These are phyloP conservation scores for Haliclystus octoradiatus DNA, from an alignment of 30 jellyfish, hydroid and myxozoan genomes.

Conservation along the genomic window DNA sequence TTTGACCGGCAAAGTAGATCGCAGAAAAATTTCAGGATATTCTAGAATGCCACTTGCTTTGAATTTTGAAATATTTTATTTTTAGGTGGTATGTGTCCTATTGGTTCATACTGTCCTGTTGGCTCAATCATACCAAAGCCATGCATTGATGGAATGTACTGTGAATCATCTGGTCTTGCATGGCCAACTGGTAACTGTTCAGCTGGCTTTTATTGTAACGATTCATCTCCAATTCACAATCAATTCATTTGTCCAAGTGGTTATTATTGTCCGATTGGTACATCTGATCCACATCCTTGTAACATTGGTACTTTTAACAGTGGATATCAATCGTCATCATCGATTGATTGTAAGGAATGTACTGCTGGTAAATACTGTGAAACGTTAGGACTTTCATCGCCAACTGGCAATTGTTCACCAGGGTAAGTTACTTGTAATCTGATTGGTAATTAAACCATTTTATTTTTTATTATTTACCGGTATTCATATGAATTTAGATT, in stretches of 20 bases:
- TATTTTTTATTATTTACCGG: too few relatives aligned
- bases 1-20: too few relatives aligned
- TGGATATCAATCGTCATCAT: conserved; percentile 32
- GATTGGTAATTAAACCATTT: too few relatives aligned
- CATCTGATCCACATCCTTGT: conserved; percentile 50
- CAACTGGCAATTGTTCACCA: conserved; percentile 35
- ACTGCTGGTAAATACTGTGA: conserved; percentile 78
- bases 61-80: background rate
- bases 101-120: conserved; percentile 59
- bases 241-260: conserved; percentile 78
- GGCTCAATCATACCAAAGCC: conserved; percentile 49
- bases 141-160: conserved; percentile 76
- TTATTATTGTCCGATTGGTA: conserved; percentile 68
- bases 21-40: too few relatives aligned
- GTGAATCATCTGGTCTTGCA: conserved; percentile 70
- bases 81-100: conserved; percentile 73
- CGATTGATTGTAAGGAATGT: conserved; percentile 54
- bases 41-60: background rate
- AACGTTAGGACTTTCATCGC: conserved; percentile 26
- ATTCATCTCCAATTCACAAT: conserved; percentile 44
- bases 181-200: conserved; percentile 71
- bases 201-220: conserved; percentile 81
- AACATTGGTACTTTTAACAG: conserved; percentile 64
- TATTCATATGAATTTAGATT: too few relatives aligned
- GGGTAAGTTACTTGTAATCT: conserved; percentile 12